Base-by-base conservation (phyloP, 2,113 vertebrate species). In the Passer domesticus region DNA sequence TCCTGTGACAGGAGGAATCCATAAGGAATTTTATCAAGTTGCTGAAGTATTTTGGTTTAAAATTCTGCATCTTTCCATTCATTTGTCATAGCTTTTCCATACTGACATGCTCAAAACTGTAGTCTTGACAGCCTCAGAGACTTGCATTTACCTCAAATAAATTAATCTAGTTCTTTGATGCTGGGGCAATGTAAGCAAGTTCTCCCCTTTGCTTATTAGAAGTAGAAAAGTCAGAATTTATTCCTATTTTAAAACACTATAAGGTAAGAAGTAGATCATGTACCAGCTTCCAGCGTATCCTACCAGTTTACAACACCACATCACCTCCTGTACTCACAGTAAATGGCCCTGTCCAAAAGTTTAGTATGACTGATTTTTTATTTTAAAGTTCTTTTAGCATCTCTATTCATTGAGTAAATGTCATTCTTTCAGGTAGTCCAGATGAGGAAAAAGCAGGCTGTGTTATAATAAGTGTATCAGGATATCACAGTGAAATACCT, bases 401-500 rank as follows among this genome's bases (percentile, higher is more conserved):
- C 35, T 84, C 33, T 30, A 6, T 24, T 90, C 7, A 70, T 56
- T 4, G 35, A 21, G 31, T 28, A 75, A 79, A 74, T 21, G 14
- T 28, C 37, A 23, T 24, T 88, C 49, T 76, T 86, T 70, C 43
- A 74, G 20, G 25, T 5, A 47, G 50, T 20, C 27, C 68, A 60
- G 30, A 60, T 25, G 18, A 88, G 15, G 39, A 25, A 87, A 89
- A 86, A 76, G 52, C 15, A 58, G 41, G 18, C 19, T 82, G 35
- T 58, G 8, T 60, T 86, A n/a, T 7, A 55, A 2, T 23, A 73
- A 80, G 20, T 8, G 4, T 53, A 59, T 13, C 39, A 41, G 16
- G 44, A 95, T 69, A 96, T 9, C 64, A 88, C n/a, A 92, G 50
- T 78, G 44, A 89, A 53, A 64, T 33, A 94, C 43, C 22, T 95